These are phyloP conservation scores for Aurelia aurita complex sp. Pacific DNA, from an alignment of 30 jellyfish, hydroid and myxozoan genomes.

Conservation along the genomic window DNA sequence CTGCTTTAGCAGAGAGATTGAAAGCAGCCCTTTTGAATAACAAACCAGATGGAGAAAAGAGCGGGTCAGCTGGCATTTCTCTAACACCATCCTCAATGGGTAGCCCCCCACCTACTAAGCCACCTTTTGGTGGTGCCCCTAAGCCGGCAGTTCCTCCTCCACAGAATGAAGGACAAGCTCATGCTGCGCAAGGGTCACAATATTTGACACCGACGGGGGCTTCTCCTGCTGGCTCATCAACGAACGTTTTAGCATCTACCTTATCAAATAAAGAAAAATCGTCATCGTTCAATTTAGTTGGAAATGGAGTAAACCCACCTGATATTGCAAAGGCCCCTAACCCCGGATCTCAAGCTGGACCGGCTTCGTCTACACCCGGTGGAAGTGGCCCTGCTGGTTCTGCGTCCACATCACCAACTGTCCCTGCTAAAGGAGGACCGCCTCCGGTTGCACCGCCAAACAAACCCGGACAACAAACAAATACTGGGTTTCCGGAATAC, in stretches of 20 bases:
- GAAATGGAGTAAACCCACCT: constrained; percentile 58
- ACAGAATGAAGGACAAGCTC: constrained; percentile 38
- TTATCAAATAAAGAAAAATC: constrained; percentile 30
- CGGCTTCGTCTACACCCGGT: constrained; percentile 81
- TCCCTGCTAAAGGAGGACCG: constrained; percentile 41
- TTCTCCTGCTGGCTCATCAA: constrained; percentile 81
- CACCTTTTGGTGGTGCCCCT: constrained; percentile 53
- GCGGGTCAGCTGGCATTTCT: constrained; percentile 79
- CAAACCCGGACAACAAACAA: constrained; percentile 34
- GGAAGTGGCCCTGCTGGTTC: constrained; percentile 92
- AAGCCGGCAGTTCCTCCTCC: constrained; percentile 62
- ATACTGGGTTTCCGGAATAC: constrained; percentile 77
- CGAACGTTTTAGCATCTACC: constrained; percentile 71
- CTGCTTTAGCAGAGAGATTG: constrained; percentile 41
- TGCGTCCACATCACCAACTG: constrained; percentile 61
- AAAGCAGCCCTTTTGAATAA: constrained; percentile 42
- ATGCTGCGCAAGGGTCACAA: constrained; percentile 58
- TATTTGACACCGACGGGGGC: constrained; percentile 83
- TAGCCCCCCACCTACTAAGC: constrained; percentile 63
- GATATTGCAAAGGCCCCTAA: constrained; percentile 38
- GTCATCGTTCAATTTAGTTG: constrained; percentile 54
- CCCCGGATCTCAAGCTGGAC: constrained; percentile 57
- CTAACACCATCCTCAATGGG: constrained; percentile 80
- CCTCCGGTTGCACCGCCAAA: constrained; percentile 35
- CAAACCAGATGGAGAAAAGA: constrained; percentile 59